phyloP scores from a whole-genome alignment of 2,113 vertebrate genomes.

The Oceanodroma tethys region DNA sequence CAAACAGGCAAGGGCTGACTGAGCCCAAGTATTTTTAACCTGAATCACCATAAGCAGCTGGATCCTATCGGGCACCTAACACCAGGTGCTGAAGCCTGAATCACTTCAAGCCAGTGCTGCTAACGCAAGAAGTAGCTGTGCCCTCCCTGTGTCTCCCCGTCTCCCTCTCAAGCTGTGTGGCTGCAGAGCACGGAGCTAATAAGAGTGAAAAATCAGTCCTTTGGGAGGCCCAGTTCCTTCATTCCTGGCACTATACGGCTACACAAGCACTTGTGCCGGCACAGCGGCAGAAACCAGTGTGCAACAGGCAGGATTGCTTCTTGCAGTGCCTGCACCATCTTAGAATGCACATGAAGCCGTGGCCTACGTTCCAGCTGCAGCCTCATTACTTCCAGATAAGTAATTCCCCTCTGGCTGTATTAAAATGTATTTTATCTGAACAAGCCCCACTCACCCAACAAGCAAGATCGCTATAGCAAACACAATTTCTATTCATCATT shows the following conservation, averaged over 20 bases:
- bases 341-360: rapidly evolving
- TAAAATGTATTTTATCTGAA: conserved; percentile 11
- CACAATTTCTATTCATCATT: neutral
- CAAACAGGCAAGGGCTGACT: neutral
- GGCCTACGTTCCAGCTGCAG: neutral
- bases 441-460: neutral
- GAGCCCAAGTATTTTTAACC: neutral
- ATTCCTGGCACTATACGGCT: neutral
- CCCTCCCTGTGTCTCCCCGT: rapidly evolving
- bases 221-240: neutral
- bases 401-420: neutral
- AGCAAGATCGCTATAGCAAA: neutral
- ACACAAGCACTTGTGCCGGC: neutral
- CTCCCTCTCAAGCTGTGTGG: neutral
- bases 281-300: neutral
- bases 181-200: neutral
- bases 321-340: neutral
- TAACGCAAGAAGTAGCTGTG: neutral
- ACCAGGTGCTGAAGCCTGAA: neutral
- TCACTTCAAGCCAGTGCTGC: neutral
- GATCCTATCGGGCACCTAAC: neutral
- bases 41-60: neutral
- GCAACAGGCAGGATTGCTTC: neutral
- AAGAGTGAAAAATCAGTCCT: neutral
- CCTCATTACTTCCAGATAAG: conserved; percentile 25